Evolutionary conservation across 2,888 invertebrate genomes (phyloP).

Genomic region (Ferrisia virgata): DNA sequence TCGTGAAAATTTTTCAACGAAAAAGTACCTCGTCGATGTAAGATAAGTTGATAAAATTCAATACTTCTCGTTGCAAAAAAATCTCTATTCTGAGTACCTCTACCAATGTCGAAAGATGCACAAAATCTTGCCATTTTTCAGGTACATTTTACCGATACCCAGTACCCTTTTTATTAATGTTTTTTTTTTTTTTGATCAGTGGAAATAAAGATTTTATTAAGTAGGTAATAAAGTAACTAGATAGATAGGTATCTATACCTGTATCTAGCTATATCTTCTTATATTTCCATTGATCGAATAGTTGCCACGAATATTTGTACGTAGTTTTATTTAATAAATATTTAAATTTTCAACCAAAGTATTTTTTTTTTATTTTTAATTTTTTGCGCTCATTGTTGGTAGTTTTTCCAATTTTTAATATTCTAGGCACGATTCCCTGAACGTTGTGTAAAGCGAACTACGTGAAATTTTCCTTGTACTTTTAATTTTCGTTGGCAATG

Average conservation of each 20-base stretch:
- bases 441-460: neutral
- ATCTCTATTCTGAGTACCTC: too few relatives aligned
- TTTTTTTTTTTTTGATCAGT: slow-evolving; percentile 6
- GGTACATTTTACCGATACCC: too few relatives aligned
- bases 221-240: neutral
- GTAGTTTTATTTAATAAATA: neutral
- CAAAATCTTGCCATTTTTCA: slow-evolving; percentile 30
- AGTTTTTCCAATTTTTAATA: neutral
- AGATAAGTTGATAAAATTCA: neutral
- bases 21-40: too few relatives aligned
- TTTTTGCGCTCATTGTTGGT: too few relatives aligned
- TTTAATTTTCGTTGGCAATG: neutral
- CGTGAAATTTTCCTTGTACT: neutral
- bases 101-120: too few relatives aligned
- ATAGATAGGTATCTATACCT: too few relatives aligned
- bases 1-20: slow-evolving; percentile 33
- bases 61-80: neutral
- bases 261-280: neutral
- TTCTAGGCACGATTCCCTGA: neutral
- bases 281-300: slow-evolving; percentile 12
- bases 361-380: neutral
- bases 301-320: neutral
- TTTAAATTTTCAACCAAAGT: neutral
- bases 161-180: neutral
- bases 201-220: neutral